A percentile compares a stretch with the other conserved stretches of the same genome.
These are phyloP conservation scores for Acestrorhynchus altus DNA, from an alignment of 2,797 vertebrate species.

Conservation along the genomic window DNA sequence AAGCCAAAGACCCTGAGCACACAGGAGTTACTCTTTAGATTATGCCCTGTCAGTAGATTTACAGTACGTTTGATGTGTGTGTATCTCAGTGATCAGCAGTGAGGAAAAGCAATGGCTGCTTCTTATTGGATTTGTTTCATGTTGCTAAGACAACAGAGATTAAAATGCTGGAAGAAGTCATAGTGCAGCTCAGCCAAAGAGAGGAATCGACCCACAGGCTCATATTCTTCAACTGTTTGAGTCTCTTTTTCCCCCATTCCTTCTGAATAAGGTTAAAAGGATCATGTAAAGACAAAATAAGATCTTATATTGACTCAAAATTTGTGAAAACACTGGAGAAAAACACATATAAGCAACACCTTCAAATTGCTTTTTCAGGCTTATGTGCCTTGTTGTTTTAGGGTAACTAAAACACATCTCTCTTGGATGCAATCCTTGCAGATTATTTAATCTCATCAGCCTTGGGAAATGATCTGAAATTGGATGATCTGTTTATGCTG, in stretches of 20 bases:
- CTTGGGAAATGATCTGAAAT: slow-evolving; percentile 13
- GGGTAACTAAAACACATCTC: slow-evolving; percentile 8
- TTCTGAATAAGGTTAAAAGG: slow-evolving; percentile 28
- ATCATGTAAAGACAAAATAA: slow-evolving; percentile 32
- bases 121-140: slow-evolving; percentile 36
- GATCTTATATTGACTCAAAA: slow-evolving; percentile 22
- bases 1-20: slow-evolving; percentile 40
- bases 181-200: not conserved
- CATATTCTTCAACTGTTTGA: slow-evolving; percentile 3
- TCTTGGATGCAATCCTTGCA: slow-evolving; percentile 1
- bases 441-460: slow-evolving; percentile 26
- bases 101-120: slow-evolving; percentile 9
- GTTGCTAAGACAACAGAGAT: slow-evolving; percentile 40
- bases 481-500: not conserved
- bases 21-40: slow-evolving; percentile 52
- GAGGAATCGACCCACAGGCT: slow-evolving; percentile 3
- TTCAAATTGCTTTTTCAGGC: slow-evolving; percentile 13
- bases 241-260: slow-evolving; percentile 5
- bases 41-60: slow-evolving; percentile 38
- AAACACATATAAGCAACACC: slow-evolving; percentile 34
- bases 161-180: not conserved
- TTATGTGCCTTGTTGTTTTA: slow-evolving; percentile 11
- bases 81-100: slow-evolving; percentile 31
- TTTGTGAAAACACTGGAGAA: slow-evolving; percentile 27
- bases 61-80: slow-evolving; percentile 25